Percentiles rank a stretch among this genome's conserved stretches.
These are phyloP conservation scores for Micrasema minimum DNA, from an alignment of 1,140 invertebrate genomes.

Conservation along the genomic window DNA sequence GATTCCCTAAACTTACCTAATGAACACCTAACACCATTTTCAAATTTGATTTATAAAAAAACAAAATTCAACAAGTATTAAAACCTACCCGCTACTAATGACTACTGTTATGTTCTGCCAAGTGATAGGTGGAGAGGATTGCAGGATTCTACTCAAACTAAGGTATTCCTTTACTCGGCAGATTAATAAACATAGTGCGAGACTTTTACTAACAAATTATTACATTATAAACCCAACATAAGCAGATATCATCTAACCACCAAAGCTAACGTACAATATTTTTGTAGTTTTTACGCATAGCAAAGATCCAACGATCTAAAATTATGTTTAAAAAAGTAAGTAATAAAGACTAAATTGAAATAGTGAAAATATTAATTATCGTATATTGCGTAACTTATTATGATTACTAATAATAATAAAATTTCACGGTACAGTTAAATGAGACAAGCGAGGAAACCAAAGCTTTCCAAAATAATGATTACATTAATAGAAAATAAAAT, in stretches of 20 bases:
- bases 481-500: conserved; percentile 21
- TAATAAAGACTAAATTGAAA: conserved; percentile 9
- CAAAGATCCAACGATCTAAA: conserved; percentile 12
- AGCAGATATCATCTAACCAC: conserved; percentile 16
- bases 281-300: conserved; percentile 10
- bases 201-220: conserved; percentile 15
- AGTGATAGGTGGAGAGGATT: conserved; percentile 1
- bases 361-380: conserved; percentile 11
- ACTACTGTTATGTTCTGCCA: conserved; percentile 16
- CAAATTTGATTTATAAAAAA: conserved; percentile 20
- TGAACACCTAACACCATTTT: conserved; percentile 31
- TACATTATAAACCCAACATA: conserved; percentile 26
- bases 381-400: conserved; percentile 13
- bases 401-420: conserved; percentile 4
- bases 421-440: conserved; percentile 2
- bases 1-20: conserved; percentile 1
- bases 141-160: too few relatives aligned
- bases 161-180: too few relatives aligned
- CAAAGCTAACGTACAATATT: conserved; percentile 29
- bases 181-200: conserved; percentile 1
- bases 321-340: conserved; percentile 17
- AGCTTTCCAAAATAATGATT: not conserved
- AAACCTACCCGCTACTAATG: conserved; percentile 24
- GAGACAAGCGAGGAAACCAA: not conserved
- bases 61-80: conserved; percentile 13